Base-by-base conservation (phyloP, 2,888 invertebrate genomes). In the Antheraea yamamai region DNA sequence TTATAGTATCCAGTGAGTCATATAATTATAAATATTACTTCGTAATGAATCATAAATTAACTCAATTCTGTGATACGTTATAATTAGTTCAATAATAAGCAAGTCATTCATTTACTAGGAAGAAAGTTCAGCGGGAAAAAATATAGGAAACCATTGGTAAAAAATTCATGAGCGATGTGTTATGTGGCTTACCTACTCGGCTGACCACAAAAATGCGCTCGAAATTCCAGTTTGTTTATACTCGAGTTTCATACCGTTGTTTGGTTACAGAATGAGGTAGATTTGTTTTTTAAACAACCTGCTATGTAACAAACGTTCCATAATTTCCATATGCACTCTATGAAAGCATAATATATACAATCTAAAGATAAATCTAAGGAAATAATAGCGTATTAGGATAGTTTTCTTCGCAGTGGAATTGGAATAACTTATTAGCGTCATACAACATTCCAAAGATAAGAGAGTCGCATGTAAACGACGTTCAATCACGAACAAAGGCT, bases 381-480 rank as follows among this genome's bases (percentile, higher is more conserved):
- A 70, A 39, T 39, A n/a, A 74, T 78, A 85, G 84, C 79, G 79
- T 82, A 85, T 85, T 85, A 82, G 79, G 78, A 75, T 74, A 52
- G 77, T 74, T 74, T 47, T 75, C 80, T 80, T 84, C 81, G 81
- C 83, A 83, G 85, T 87, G 81, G 83, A 84, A 81, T 84, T 84
- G 82, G 82, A 84, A 86, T 84, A 85, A 88, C 88, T 87, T 71
- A 39, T 74, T 64, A 68, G 20, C 10, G 39, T 64, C 86, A 86
- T 84, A 82, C 84, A 83, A 85, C 92, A 91, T 92, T 92, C 91
- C 85, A 87, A 77, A 92, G 92, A 92, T 92, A 92, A 92, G 88
- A 77, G 81, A 83, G 80, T 80, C 81, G 77, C 82, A 81, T 86
- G 86, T 85, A 85, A 85, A 87, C 84, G 84, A 84, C 83, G 84